Evolutionary conservation across 2,113 vertebrate species (phyloP).

Genomic region (Myrmecobius fasciatus): DNA sequence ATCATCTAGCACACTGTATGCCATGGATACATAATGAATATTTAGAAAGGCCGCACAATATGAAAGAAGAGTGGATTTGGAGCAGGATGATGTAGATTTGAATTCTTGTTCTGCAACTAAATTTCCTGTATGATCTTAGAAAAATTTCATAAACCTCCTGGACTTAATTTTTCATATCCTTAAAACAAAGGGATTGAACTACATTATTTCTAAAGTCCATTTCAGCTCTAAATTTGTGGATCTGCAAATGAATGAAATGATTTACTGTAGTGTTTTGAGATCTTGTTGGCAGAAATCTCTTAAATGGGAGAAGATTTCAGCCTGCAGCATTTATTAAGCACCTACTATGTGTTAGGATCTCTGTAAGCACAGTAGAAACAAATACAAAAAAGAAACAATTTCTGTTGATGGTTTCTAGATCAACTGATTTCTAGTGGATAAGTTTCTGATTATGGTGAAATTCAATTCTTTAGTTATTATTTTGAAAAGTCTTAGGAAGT

Average conservation of each 20-base stretch:
- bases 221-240: neutral
- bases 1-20: neutral
- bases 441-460: neutral
- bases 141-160: neutral
- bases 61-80: too few species aligned
- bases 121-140: neutral
- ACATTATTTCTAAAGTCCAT: neutral
- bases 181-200: neutral
- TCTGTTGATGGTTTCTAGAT: neutral
- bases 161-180: neutral
- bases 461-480: neutral
- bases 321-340: neutral
- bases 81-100: neutral
- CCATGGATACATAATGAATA: neutral
- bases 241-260: neutral
- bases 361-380: neutral
- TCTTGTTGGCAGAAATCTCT: neutral
- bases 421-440: neutral
- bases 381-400: neutral
- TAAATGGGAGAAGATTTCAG: neutral
- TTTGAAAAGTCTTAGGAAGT: neutral
- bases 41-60: neutral
- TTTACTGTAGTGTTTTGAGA: neutral
- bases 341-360: neutral
- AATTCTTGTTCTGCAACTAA: neutral